Conservation (phyloP, 2,888 invertebrate species). For the Mesoligia furuncula region DNA sequence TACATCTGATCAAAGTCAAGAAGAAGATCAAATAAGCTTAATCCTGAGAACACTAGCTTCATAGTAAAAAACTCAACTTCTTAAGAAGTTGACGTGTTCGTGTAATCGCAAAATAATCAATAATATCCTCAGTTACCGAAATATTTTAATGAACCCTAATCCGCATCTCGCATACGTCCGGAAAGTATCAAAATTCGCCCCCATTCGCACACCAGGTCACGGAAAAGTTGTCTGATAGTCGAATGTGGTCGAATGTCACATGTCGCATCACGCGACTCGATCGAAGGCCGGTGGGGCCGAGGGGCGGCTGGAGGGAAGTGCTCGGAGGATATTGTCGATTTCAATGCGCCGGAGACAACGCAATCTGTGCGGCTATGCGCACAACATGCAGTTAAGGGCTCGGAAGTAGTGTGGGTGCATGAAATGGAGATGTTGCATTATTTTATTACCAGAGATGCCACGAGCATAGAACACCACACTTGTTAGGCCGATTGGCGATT, state of each 20-base stretch:
- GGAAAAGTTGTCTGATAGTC: slow-evolving; percentile 42
- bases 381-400: slow-evolving; percentile 51
- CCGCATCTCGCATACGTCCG: not conserved
- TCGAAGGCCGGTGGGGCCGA: slow-evolving; percentile 76
- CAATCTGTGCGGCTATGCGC: slow-evolving; percentile 65
- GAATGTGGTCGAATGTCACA: slow-evolving; percentile 50
- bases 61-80: not conserved
- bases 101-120: not conserved
- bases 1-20: not conserved
- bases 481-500: not conserved
- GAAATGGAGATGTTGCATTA: not conserved
- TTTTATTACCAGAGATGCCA: not conserved
- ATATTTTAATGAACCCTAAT: not conserved
- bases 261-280: slow-evolving; percentile 66
- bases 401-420: slow-evolving; percentile 9
- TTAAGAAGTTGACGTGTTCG: no score
- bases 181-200: slow-evolving; percentile 18
- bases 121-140: not conserved
- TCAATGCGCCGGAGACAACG: slow-evolving; percentile 72
- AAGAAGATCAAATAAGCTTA: not conserved
- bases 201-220: slow-evolving; percentile 25
- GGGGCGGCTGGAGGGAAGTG: slow-evolving; percentile 68
- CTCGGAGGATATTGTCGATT: slow-evolving; percentile 84
- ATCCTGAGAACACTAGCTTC: not conserved
- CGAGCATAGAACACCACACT: not conserved